Evolutionary conservation across 2,113 vertebrate genomes (phyloP), one percentile per base, ranked within the genome.

Genomic region (Notarius lentiginosus): DNA sequence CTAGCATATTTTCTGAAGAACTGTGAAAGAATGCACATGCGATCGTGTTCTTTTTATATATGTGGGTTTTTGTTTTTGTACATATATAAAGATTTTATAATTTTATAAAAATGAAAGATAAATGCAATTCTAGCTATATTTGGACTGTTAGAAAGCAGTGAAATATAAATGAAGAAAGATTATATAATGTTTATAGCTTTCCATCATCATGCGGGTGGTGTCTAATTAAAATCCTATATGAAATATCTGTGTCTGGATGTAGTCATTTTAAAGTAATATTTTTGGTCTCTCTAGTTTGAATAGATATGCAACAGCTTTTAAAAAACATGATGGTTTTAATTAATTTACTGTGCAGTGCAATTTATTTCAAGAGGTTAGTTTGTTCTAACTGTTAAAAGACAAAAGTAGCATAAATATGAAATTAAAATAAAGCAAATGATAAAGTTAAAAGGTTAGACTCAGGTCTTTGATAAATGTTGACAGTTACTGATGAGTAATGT

Each of bases 21-120:
- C 86, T 87, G 86, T 89, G 12, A 89, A 91, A 68, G 86, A 84
- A 77, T 79, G 87, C 84, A 66, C 30, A 24, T 76, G 70, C 76
- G 73, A 7, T 81, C 87, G 88, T 87, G 91, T 90, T 79, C 82
- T 87, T 84, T 91, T 88, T 87, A 66, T 83, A 83, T 84, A 61
- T 34, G 41, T 91, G 90, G 83, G 90, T 84, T 85, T 92, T n/a
- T n/a, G n/a, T n/a, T 87, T 92, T 86, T 94, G 90, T 83, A 94
- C 91, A 92, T 66, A 89, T 91, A 90, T 90, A 90, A 94, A 91
- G 79, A 87, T 92, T 94, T 95, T 94, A 91, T 94, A 94, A 89
- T 90, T 94, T 94, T 94, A 90, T 90, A 90, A 93, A 93, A 94
- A 92, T 92, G 76, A 86, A 91, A 89, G 30, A 63, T 82, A 60